Evolutionary conservation across 2,888 invertebrate genomes (phyloP), one percentile per base, ranked within the genome.

Genomic region (Macrophya alboannulata): DNA sequence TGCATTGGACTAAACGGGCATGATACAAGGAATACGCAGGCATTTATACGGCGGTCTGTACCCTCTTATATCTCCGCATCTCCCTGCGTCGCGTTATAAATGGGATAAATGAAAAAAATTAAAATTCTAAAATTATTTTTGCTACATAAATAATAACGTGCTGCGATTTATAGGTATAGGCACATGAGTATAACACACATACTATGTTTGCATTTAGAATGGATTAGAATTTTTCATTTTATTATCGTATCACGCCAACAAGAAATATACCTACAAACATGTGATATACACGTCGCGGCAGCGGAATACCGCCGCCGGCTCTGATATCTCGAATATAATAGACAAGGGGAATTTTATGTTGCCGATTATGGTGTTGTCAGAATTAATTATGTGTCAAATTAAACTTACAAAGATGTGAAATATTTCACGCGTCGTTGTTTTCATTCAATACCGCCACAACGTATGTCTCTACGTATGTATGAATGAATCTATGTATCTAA

Each of bases 311-410:
- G 71, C 71, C 71, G 40, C 71, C 71, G n/a, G 71, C 40, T 40
- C 72, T 21, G 10, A 45, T 74, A 74, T 45, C 45, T 68, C 68
- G 68, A 37, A 68, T 62, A 62, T 25, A 62, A 40, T 71, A 40
- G n/a, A 31, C 40, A 9, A 15, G 51, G 25, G 55, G 31, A 77
- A 77, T 31, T 55, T 55, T 81, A 43, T 91, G 89, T 91, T 90
- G 89, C 91, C 90, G 91, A 91, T 92, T 90, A 91, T 92, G 91
- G 91, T 90, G 88, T 90, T 92, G 91, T 92, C 91, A 90, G 91
- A 91, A 91, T 51, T 51, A 43, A 40, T 62, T n/a, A 91, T 92
- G 91, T 93, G 92, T 92, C 91, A 92, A 92, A 92, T 92, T 92
- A 90, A 92, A 92, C 90, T 92, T 62, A 21, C 59, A 81, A 81